phyloP scores from a whole-genome alignment of 2,888 invertebrate species.

The Pandemis heparana region DNA sequence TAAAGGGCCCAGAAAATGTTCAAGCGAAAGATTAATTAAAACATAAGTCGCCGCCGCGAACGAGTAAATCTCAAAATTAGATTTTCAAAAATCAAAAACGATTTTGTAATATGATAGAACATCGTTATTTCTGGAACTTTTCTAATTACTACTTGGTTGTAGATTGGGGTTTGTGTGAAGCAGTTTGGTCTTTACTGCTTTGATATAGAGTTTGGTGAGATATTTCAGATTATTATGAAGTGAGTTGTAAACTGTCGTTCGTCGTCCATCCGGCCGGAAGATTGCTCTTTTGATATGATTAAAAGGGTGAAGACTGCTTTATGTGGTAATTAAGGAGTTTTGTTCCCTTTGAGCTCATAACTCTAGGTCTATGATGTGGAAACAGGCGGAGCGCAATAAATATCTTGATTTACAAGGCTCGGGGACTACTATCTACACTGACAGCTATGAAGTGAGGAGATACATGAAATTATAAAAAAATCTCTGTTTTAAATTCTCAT shows the following conservation, averaged over 20 bases:
- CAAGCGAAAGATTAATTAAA: conserved; percentile 65
- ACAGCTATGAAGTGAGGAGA: not conserved
- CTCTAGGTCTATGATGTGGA: conserved; percentile 54
- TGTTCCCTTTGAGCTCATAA: conserved; percentile 66
- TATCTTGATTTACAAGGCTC: conserved; percentile 13
- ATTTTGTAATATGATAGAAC: conserved; percentile 81
- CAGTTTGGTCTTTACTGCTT: conserved; percentile 56
- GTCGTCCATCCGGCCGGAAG: conserved; percentile 79
- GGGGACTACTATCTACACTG: not conserved
- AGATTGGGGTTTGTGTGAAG: conserved; percentile 49
- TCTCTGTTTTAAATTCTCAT: not conserved
- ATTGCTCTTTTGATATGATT: conserved; percentile 84
- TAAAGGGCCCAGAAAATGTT: conserved; percentile 50
- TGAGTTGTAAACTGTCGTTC: conserved; percentile 60
- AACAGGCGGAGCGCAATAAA: conserved; percentile 4
- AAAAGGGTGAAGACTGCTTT: conserved; percentile 84
- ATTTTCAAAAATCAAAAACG: conserved; percentile 81
- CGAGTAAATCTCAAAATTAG: conserved; percentile 70
- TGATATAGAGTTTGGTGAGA: conserved; percentile 49
- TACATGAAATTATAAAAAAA: not conserved
- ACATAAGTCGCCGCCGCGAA: conserved; percentile 61
- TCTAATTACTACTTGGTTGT: conserved; percentile 66
- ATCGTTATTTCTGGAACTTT: conserved; percentile 74
- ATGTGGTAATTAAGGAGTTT: conserved; percentile 81
- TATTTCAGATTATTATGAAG: conserved; percentile 46